Evolutionary conservation across 37 sponge, comb jelly and placozoan genomes (phyloP).

Genomic region (Agelas oroides): DNA sequence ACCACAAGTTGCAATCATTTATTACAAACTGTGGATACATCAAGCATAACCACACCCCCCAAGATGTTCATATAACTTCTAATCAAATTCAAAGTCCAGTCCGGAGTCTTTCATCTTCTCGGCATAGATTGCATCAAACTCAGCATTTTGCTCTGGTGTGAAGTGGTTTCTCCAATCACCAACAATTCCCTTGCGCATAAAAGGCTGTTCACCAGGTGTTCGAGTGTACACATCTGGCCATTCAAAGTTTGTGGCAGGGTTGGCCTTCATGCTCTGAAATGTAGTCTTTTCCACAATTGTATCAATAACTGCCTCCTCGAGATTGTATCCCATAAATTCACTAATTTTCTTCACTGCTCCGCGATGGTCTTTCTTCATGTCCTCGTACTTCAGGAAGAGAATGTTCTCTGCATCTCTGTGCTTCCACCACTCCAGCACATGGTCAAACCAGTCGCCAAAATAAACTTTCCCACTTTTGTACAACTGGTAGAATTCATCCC

Average conservation of each 20-base stretch:
- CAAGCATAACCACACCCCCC: no score
- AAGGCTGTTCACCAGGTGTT: background rate
- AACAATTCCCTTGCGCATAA: constrained; percentile 47
- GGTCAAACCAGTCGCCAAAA: constrained; percentile 64
- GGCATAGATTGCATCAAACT: constrained; percentile 30
- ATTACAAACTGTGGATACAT: no score
- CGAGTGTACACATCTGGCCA: constrained; percentile 41
- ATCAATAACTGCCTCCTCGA: constrained; percentile 26
- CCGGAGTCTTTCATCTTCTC: constrained; percentile 41
- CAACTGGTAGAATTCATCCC: background rate
- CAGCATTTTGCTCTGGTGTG: constrained; percentile 21
- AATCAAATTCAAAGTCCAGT: background rate
- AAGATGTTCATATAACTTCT: background rate
- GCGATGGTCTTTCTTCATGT: constrained; percentile 48
- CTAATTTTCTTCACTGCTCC: constrained; percentile 23
- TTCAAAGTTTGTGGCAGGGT: constrained; percentile 23
- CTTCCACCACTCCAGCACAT: constrained; percentile 60
- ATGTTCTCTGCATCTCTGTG: constrained; percentile 50
- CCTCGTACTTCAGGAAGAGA: constrained; percentile 68
- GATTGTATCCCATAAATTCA: constrained; percentile 35
- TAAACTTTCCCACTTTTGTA: constrained; percentile 1
- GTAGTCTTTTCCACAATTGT: constrained; percentile 7
- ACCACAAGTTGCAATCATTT: no score
- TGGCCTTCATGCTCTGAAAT: constrained; percentile 51
- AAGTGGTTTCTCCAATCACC: constrained; percentile 64